Conservation (phyloP, 2,888 invertebrate genomes). For the Drosophila leonis region DNA sequence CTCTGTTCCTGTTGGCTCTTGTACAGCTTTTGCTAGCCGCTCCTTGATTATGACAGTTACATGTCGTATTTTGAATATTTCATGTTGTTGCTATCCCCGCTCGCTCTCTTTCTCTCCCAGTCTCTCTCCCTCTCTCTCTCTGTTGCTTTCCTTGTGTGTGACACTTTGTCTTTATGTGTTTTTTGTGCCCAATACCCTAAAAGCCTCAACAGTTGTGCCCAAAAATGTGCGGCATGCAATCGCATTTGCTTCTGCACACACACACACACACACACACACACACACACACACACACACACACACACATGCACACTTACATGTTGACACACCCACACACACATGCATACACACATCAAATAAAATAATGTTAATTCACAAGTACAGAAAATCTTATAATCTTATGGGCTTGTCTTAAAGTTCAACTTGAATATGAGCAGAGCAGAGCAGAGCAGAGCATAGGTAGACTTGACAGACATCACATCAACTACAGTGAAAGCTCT, state of each 20-base stretch:
- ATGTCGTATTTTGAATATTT: conserved; percentile 61
- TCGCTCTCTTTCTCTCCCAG: neutral
- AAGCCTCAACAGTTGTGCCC: conserved; percentile 35
- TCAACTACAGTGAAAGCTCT: neutral
- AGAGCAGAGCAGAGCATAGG: neutral
- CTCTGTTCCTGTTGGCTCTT: conserved; percentile 24
- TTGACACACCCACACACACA: neutral
- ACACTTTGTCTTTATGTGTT: conserved; percentile 14
- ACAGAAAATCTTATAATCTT: conserved; percentile 14
- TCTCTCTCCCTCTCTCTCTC: too few species aligned
- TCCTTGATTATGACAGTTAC: conserved; percentile 70
- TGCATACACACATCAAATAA: conserved; percentile 5
- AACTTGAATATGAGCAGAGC: neutral
- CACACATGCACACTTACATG: neutral
- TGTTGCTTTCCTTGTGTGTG: neutral
- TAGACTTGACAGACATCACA: neutral
- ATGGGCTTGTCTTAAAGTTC: conserved; percentile 1
- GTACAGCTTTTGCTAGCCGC: conserved; percentile 38
- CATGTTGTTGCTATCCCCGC: conserved; percentile 18
- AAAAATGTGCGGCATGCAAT: conserved; percentile 43
- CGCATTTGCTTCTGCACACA: conserved; percentile 23
- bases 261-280: conserved; percentile 1
- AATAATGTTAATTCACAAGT: conserved; percentile 4
- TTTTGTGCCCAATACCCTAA: conserved; percentile 32
- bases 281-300: neutral